Evolutionary conservation across 2,888 invertebrate species (phyloP), one percentile per base, ranked within the genome.

Genomic region (Xestia ashworthii): DNA sequence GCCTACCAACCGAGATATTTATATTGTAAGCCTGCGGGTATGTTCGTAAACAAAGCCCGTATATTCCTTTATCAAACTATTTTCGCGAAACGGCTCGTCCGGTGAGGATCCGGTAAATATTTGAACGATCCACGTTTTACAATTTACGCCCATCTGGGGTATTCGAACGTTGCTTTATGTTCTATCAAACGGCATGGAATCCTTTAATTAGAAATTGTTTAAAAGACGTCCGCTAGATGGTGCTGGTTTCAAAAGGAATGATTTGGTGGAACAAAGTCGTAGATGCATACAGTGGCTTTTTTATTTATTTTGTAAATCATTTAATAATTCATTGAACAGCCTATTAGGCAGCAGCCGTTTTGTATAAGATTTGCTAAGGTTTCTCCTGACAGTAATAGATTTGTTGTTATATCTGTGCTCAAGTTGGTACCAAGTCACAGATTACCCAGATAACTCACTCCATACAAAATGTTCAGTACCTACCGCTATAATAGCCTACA

Each of bases 81-180:
- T 87, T 87, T 88, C 88, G 84, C 83, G 82, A 83, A 81, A 81
- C 89, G 86, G 88, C 88, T 88, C 88, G 92, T 93, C 92, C 92
- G 78, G 90, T 87, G 90, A 94, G 93, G 90, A 91, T 90, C 91
- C 87, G 83, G 93, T 94, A 94, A 95, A 94, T 94, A 95, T 95
- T 95, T 94, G 92, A 95, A 91, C 89, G 91, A 92, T 93, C 89
- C 93, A 91, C 94, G 93, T 93, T 94, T 93, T 92, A 93, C 94
- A 94, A 93, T 94, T 94, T 93, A 93, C 94, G 91, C 91, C 91
- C 91, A 92, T 93, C 92, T 89, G 75, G 87, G 87, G 88, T 89
- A 90, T 89, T 85, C 82, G 80, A 85, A 90, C 89, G 87, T 87
- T 89, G 91, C 90, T 92, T 92, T 91, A 90, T 89, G 85, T 90